These are phyloP conservation scores for Eupithecia vulgata DNA, from an alignment of 2,888 invertebrate genomes.

Conservation along the genomic window DNA sequence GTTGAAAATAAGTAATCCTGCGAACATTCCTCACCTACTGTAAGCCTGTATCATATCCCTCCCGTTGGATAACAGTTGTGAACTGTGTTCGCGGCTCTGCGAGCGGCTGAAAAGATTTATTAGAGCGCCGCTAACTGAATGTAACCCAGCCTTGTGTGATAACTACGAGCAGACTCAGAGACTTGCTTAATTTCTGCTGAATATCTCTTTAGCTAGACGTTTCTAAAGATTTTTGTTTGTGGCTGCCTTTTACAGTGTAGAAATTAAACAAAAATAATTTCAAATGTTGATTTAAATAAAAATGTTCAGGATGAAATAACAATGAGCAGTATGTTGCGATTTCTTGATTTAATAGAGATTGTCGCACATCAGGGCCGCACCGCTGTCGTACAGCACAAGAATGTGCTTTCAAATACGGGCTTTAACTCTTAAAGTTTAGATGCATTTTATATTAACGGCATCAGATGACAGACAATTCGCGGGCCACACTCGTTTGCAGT, in stretches of 20 bases:
- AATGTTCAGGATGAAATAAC: not conserved
- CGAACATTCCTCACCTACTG: not conserved
- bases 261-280: not conserved
- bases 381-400: too few species aligned
- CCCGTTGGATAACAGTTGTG: not conserved
- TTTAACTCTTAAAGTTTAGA: too few species aligned
- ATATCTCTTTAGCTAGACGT: conserved; percentile 13
- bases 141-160: conserved; percentile 24
- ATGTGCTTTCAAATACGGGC: too few species aligned
- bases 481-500: too few species aligned
- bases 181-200: conserved; percentile 19
- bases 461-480: too few species aligned
- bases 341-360: too few species aligned
- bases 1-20: not conserved
- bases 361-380: too few species aligned
- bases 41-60: not conserved
- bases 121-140: conserved; percentile 26
- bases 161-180: conserved; percentile 13
- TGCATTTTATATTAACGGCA: too few species aligned
- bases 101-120: conserved; percentile 32
- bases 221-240: not conserved
- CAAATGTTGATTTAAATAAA: not conserved
- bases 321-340: not conserved
- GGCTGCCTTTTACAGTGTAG: not conserved
- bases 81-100: conserved; percentile 20